A percentile compares a stretch with the other conserved stretches of the same genome.
phyloP scores from a whole-genome alignment of 1,140 invertebrate genomes.

The Drosophila carrolli region DNA sequence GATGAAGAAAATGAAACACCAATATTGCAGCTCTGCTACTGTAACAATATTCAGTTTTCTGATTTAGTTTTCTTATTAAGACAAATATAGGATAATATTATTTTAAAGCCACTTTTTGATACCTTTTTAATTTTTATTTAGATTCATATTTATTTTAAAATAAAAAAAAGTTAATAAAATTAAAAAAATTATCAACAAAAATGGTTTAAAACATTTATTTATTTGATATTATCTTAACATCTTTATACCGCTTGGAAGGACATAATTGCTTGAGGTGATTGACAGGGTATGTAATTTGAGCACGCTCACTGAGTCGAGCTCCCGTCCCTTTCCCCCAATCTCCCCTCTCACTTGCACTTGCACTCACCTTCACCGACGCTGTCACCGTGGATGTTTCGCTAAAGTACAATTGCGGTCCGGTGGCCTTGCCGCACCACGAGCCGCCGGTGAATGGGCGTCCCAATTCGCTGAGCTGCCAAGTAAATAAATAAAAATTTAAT shows the following conservation, averaged over 20 bases:
- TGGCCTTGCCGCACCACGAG: conserved; percentile 92
- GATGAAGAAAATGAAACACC: conserved; percentile 2
- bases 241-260: not conserved
- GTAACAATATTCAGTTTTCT: not conserved
- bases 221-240: too few species aligned
- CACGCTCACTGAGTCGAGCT: not conserved
- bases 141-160: too few species aligned
- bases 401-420: conserved; percentile 92
- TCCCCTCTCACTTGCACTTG: conserved; percentile 13
- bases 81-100: too few species aligned
- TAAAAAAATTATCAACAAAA: too few species aligned
- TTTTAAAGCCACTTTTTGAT: too few species aligned
- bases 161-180: too few species aligned
- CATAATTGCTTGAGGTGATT: not conserved
- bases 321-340: not conserved
- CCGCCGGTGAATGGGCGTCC: conserved; percentile 93
- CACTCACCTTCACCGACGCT: conserved; percentile 88
- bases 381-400: conserved; percentile 93
- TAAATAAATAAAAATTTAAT: conserved; percentile 75
- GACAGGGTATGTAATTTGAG: conserved; percentile 3
- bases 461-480: conserved; percentile 90
- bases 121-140: too few species aligned
- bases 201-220: too few species aligned
- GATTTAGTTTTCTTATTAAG: too few species aligned
- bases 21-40: not conserved